These are phyloP conservation scores for Fragum fragum DNA, from an alignment of 2,888 invertebrate genomes.

Conservation along the genomic window DNA sequence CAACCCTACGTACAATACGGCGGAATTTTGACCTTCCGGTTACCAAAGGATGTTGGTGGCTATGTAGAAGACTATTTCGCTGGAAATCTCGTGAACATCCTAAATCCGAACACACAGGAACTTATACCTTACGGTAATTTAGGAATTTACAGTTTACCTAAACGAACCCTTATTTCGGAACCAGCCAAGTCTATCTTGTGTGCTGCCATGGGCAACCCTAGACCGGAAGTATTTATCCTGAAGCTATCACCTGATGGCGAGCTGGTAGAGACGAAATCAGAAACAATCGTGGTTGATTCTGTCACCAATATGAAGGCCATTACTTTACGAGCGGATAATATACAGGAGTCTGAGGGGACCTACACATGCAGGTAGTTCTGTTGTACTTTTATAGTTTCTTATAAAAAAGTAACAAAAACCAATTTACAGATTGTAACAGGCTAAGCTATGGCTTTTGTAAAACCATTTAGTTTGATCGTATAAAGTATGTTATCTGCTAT, in stretches of 20 bases:
- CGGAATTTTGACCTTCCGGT: conserved; percentile 57
- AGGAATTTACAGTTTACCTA: conserved; percentile 51
- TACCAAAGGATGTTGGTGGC: conserved; percentile 50
- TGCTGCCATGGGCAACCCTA: conserved; percentile 65
- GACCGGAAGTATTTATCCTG: conserved; percentile 58
- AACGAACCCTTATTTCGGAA: conserved; percentile 47
- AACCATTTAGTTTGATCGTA: no score
- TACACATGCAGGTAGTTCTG: conserved; percentile 67
- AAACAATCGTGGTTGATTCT: conserved; percentile 53
- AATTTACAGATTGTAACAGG: no score
- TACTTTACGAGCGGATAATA: conserved; percentile 37
- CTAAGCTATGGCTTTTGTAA: no score
- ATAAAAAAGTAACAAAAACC: no score
- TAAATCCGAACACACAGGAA: conserved; percentile 35
- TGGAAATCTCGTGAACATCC: conserved; percentile 55
- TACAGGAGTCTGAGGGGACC: conserved; percentile 42
- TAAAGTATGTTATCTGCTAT: no score
- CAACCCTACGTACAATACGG: conserved; percentile 59
- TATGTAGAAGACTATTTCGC: conserved; percentile 52
- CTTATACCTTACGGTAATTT: conserved; percentile 53
- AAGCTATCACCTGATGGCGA: conserved; percentile 28
- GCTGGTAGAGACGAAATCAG: conserved; percentile 21
- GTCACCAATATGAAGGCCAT: conserved; percentile 55
- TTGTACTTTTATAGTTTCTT: no score
- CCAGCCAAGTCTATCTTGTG: conserved; percentile 59